Base-by-base conservation (phyloP, 2,113 vertebrate species). In the Urocitellus parryii region DNA sequence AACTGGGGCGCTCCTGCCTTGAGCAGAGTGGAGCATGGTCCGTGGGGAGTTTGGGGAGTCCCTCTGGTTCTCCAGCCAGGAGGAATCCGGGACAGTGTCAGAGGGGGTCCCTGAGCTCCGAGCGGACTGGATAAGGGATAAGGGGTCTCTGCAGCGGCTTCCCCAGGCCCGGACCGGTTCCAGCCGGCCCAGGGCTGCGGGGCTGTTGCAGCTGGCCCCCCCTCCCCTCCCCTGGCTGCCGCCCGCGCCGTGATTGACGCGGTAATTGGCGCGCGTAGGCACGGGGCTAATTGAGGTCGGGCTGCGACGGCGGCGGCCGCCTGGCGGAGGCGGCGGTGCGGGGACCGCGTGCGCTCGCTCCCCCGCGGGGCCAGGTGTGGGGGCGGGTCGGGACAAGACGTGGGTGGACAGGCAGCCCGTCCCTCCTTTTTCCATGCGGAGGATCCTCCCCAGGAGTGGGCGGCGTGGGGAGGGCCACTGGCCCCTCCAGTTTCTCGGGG, bases 251-350 rank as follows among this genome's bases (percentile, higher is more conserved):
- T 97, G 97, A 98, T 96, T 96, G 97, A 97, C 95, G 76, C 18
- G 42, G 91, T 97, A 96, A 98, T 96, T 96, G 97, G 95, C 39
- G n/a, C 68, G 85, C n/a, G 45, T 90, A 45, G 97, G 95, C 97
- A 24, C 63, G 8, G 4, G 95, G 97, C 97, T 97, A 97, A 97
- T 97, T 96, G 97, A 97, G 97, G 97, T 97, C 97, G 79, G 76
- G 94, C 39, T 89, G 87, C 61, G 83, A 91, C 56, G 78, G 96
- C 87, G 0, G 48, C 11, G 3, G 78, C 61, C 2, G 20, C 78
- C 78, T 34, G 1, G 37, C 7, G 2, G 48, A 8, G 42, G 61
- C 0, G 8, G 4, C 4, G 65, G 67, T 1, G 12, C 18, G 1
- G 29, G 1, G 8, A 16, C 63, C 24, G 42, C 8, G 7, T 1